Evolutionary conservation across 2,888 invertebrate species (phyloP).

Genomic region (Ischnura elegans): DNA sequence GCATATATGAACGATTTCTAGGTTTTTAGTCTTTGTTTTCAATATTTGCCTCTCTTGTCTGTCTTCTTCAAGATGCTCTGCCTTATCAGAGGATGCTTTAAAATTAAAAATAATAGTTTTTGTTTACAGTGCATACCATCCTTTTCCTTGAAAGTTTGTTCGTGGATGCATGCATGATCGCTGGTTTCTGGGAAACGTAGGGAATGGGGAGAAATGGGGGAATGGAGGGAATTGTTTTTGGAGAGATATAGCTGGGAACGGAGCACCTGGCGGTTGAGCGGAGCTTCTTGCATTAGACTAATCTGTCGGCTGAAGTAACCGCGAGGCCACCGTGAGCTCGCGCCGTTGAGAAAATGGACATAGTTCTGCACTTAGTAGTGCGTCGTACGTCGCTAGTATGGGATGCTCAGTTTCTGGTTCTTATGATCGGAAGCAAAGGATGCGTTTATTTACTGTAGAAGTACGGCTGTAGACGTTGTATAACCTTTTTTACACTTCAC

Average conservation of each 20-base stretch:
- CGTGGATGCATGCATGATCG: too few relatives aligned
- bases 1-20: too few relatives aligned
- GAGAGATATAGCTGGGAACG: neutral
- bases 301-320: neutral
- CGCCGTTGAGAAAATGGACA: neutral
- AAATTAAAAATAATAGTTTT: too few relatives aligned
- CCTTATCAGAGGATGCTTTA: too few relatives aligned
- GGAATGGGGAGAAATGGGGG: neutral
- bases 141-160: too few relatives aligned
- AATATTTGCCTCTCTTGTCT: too few relatives aligned
- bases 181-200: neutral
- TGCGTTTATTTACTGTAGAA: neutral
- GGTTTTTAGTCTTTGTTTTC: too few relatives aligned
- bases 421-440: neutral
- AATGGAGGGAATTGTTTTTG: neutral
- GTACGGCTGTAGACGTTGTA: neutral
- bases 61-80: too few relatives aligned
- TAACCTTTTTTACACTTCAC: too few relatives aligned
- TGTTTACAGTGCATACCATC: too few relatives aligned
- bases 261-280: neutral
- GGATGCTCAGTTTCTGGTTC: neutral
- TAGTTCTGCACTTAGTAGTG: constrained; percentile 36
- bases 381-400: neutral
- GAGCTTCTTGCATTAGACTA: neutral
- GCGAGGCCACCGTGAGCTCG: neutral